These are phyloP conservation scores for Stichodactyla mertensii DNA, from an alignment of 64 coral and sea anemone species.

Conservation along the genomic window DNA sequence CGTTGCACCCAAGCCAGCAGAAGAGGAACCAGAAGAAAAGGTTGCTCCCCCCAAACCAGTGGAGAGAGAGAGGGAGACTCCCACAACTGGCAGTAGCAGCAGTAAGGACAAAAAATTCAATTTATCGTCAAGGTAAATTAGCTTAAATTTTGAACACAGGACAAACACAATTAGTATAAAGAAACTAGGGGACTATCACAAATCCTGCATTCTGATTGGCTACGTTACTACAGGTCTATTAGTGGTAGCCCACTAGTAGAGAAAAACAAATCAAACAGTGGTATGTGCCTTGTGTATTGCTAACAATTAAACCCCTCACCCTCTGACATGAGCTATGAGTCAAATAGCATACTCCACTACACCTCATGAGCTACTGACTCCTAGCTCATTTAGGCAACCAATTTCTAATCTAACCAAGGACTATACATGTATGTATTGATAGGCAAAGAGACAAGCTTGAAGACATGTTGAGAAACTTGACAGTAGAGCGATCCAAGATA, in stretches of 20 bases:
- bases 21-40: constrained; percentile 10
- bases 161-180: no score
- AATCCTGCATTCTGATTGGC: no score
- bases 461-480: constrained; percentile 84
- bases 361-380: no score
- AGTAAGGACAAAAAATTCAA: background rate
- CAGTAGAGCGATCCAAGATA: constrained; percentile 73
- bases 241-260: no score
- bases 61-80: constrained; percentile 24
- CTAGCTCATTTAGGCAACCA: no score
- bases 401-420: background rate
- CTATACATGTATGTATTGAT: background rate
- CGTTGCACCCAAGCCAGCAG: background rate
- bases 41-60: background rate
- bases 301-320: no score
- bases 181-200: no score
- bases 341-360: no score
- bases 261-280: no score
- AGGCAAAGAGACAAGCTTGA: constrained; percentile 98
- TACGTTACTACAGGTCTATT: no score
- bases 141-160: background rate
- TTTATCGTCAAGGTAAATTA: constrained; percentile 13
- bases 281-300: no score
- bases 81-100: background rate
- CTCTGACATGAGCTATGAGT: no score